phyloP scores from a whole-genome alignment of 2,113 vertebrate genomes.

The Oriolus oriolus region DNA sequence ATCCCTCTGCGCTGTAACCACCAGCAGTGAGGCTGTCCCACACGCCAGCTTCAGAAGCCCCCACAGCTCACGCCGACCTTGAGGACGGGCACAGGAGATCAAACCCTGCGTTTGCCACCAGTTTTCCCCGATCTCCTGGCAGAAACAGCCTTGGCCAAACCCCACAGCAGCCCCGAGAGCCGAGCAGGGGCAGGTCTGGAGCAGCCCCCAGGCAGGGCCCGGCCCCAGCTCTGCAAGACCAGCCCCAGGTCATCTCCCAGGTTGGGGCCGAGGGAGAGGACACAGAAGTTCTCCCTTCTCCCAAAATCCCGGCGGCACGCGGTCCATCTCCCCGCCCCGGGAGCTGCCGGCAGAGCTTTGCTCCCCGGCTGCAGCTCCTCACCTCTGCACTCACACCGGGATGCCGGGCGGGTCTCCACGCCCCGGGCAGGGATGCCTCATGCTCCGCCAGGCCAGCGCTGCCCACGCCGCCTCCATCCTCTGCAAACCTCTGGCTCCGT shows the following conservation, averaged over 20 bases:
- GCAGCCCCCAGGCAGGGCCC: neutral
- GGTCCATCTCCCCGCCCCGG: rapidly evolving
- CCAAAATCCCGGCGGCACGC: rapidly evolving
- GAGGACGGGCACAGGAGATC: neutral
- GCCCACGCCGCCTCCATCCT: rapidly evolving
- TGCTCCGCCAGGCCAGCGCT: rapidly evolving
- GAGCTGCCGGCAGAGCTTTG: neutral
- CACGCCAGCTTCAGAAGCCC: neutral
- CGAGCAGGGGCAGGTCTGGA: neutral
- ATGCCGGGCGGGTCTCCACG: neutral
- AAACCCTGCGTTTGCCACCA: rapidly evolving
- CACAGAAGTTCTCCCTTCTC: neutral
- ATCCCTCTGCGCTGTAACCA: too few species aligned
- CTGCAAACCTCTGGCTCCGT: neutral
- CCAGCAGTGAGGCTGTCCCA: neutral
- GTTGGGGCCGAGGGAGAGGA: neutral
- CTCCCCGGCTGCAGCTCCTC: neutral
- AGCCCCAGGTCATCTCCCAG: neutral
- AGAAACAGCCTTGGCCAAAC: neutral
- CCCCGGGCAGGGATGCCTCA: rapidly evolving
- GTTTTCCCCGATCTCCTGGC: neutral
- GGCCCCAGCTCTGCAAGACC: neutral
- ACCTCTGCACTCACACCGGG: rapidly evolving
- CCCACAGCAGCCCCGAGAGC: rapidly evolving
- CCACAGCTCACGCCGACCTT: neutral